These are phyloP conservation scores for Pseudopipra pipra DNA, from an alignment of 2,113 vertebrate genomes.

Conservation along the genomic window DNA sequence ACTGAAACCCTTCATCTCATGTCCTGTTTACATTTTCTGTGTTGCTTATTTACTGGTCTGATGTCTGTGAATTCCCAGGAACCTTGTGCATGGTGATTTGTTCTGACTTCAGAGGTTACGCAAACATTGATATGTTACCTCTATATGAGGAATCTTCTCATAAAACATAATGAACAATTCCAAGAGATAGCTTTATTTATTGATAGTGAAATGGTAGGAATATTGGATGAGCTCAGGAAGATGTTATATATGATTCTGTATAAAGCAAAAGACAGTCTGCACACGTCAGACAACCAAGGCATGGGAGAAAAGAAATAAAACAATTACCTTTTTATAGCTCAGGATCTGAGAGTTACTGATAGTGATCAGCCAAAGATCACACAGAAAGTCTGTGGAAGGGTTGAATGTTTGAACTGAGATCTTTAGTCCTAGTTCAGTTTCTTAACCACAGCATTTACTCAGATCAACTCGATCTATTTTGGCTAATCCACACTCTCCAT, in stretches of 20 bases:
- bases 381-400: neutral
- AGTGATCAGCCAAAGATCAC: neutral
- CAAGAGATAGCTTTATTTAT: neutral
- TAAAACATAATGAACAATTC: neutral
- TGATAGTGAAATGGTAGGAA: neutral
- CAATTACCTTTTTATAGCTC: neutral
- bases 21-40: neutral
- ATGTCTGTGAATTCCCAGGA: neutral
- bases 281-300: neutral
- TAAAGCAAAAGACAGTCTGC: neutral
- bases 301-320: neutral
- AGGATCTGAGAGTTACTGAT: neutral
- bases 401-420: neutral
- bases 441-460: neutral
- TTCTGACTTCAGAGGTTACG: neutral
- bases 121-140: neutral
- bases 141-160: neutral
- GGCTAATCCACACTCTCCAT: neutral
- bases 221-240: neutral
- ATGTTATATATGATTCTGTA: neutral
- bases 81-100: neutral
- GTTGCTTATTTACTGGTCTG: neutral
- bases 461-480: neutral
- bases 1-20: neutral
- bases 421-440: neutral